Evolutionary conservation across 2,797 vertebrate genomes (phyloP), one percentile per base, ranked within the genome.

Genomic region (Sardinella longiceps): DNA sequence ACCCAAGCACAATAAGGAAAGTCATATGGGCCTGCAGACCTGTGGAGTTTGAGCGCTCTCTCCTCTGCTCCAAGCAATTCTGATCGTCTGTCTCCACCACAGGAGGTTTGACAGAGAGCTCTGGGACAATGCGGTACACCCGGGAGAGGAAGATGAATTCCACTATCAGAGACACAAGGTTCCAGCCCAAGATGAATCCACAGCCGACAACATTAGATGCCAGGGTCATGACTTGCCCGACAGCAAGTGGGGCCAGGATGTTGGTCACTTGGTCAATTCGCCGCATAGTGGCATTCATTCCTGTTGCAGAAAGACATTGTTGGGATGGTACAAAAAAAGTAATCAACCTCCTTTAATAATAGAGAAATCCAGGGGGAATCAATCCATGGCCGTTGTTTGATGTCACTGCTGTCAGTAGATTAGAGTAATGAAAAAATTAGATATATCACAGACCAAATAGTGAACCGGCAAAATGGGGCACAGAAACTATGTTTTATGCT

Each of bases 151-250:
- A 96, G 91, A 96, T 95, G 91, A 96, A 96, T 92, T 96, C 94
- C 91, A 95, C 92, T 85, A 95, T 94, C 89, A 97, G 93, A 84
- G 94, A 95, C 89, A 97, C 91, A 83, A 97, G 92, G 89, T 95
- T 96, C 95, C 96, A 96, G 84, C 94, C 94, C 89, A 97, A 94
- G 92, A 97, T 96, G 91, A 97, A 96, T 88, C 95, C 95, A 88
- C 94, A 96, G 85, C 94, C 92, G 0, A 94, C 95, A 87, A 96
- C 95, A 85, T 95, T 95, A 88, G 95, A 97, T 87, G 95, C 94
- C 92, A 96, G 91, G 85, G 93, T 95, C 95, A 94, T 95, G 91
- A 96, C 93, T 94, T 95, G 94, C 86, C 94, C 95, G 91, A 96
- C 93, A 1, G 95, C 93, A 37, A 96, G 92, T 66, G 94, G 94